Evolutionary conservation across 2,113 vertebrate genomes (phyloP).

Genomic region (Microcebus ravelobensis): DNA sequence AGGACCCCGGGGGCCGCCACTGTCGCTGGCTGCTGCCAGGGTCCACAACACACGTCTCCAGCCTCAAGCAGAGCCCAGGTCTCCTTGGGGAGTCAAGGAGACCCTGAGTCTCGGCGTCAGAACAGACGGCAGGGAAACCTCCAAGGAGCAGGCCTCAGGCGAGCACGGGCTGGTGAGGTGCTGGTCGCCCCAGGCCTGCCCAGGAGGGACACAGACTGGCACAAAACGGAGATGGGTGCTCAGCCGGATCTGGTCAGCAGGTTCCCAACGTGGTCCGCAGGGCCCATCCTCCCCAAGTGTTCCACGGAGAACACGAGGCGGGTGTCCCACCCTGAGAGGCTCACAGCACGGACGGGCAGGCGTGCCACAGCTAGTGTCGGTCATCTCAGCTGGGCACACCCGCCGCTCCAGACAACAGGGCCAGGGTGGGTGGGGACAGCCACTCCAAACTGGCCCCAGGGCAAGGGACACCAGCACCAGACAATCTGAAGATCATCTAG

Average conservation of each 20-base stretch:
- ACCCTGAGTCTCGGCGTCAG: neutral
- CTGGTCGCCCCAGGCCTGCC: neutral
- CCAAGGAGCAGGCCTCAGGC: conserved; percentile 6
- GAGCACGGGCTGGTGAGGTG: neutral
- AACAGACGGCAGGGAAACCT: conserved; percentile 18
- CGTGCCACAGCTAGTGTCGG: neutral
- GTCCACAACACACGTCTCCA: neutral
- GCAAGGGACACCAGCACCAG: neutral
- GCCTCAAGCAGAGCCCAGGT: neutral
- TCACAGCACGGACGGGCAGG: neutral
- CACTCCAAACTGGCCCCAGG: neutral
- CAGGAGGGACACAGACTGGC: conserved; percentile 4
- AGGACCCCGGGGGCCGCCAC: neutral
- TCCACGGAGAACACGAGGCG: neutral
- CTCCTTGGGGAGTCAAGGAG: conserved; percentile 40
- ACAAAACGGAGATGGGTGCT: neutral
- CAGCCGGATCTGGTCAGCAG: neutral
- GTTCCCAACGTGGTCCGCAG: neutral
- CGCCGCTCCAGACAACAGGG: neutral
- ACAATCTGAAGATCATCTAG: neutral
- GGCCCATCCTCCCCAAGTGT: neutral
- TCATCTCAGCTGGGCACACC: neutral
- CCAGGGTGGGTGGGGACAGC: neutral
- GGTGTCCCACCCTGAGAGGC: neutral
- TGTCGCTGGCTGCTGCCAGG: neutral